Percentiles rank a stretch among this genome's conserved stretches.
phyloP scores from a whole-genome alignment of 2,888 invertebrate species.

The Fragum sueziense region DNA sequence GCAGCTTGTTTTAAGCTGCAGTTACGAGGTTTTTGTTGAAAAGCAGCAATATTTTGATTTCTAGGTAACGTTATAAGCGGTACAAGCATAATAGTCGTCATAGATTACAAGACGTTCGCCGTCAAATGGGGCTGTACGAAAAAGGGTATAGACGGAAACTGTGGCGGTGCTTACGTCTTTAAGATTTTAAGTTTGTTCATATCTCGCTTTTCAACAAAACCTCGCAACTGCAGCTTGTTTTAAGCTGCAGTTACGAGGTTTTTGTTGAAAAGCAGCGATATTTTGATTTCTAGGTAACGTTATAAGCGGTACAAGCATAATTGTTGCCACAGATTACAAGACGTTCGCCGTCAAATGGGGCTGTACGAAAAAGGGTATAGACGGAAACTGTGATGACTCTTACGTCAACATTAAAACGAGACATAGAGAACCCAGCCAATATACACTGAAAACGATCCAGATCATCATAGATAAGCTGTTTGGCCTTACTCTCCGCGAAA shows the following conservation, averaged over 20 bases:
- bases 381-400: background rate
- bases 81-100: background rate
- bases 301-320: background rate
- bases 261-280: no score
- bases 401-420: background rate
- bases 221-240: no score
- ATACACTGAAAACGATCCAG: background rate
- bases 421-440: background rate
- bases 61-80: background rate
- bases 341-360: background rate
- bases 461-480: background rate
- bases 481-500: background rate
- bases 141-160: background rate
- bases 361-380: background rate
- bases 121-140: background rate
- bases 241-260: no score
- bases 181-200: no score
- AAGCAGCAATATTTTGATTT: no score
- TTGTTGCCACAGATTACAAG: background rate
- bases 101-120: background rate
- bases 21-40: no score
- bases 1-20: no score
- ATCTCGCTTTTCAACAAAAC: no score
- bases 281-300: background rate
- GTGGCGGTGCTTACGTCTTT: no score